Evolutionary conservation across 2,113 vertebrate species (phyloP), one percentile per base, ranked within the genome.

Genomic region (Takifugu bimaculatus): DNA sequence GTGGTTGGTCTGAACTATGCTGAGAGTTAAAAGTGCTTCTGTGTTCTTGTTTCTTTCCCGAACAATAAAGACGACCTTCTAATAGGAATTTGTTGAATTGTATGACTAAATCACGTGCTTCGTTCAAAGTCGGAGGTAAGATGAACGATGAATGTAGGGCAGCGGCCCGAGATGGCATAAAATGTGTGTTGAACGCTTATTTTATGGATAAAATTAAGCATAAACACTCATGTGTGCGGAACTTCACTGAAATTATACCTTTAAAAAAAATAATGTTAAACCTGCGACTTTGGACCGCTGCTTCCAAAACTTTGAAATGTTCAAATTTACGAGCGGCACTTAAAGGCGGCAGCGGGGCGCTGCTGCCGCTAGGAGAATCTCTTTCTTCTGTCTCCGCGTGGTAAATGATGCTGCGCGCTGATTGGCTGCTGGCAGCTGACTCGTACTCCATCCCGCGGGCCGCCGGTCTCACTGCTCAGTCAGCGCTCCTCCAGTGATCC

Each of bases 351-450:
- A 61, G 0, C 5, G 3, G 2, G 20, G 3, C 1, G 7, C 54
- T 0, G 26, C 61, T 57, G 56, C 68, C 62, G 68, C 1, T 27
- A 67, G 54, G 62, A 76, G 70, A 74, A 57, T 63, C 56, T 68
- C 62, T 62, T 47, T 75, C 59, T 79, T 77, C 75, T 28, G 81
- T 84, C 65, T 72, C 0, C 69, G 69, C 68, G 47, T 81, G 70
- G 53, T 77, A 54, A 77, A 74, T 72, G 80, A 79, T 83, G 78
- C 84, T 63, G 74, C 57, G 35, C 72, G 71, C 81, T 86, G 84
- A 90, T 90, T 89, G 88, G 88, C 78, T 80, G 65, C 43, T 3
- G 57, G 39, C 55, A 50, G 65, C 65, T 80, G 78, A 79, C 81
- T 82, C 69, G 78, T 26, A 61, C 72, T 75, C 51, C 80, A 77